Percentiles rank a stretch among this genome's conserved stretches.
phyloP scores from a whole-genome alignment of 2,888 invertebrate genomes.

The Gasteruption jaculator region DNA sequence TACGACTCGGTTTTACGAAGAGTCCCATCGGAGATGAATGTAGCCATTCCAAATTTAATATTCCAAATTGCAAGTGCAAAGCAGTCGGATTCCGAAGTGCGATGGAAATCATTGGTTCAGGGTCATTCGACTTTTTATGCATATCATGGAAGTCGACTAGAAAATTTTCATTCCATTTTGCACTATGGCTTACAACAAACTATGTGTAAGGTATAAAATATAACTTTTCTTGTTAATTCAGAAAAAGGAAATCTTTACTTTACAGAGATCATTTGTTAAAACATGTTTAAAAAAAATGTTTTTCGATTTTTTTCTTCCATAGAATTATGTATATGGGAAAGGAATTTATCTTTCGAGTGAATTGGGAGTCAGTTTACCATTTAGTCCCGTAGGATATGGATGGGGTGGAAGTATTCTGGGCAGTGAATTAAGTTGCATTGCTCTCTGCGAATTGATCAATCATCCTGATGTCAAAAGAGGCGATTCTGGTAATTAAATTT shows the following conservation, averaged over 20 bases:
- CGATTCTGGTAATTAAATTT: conserved; percentile 33
- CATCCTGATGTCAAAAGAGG: conserved; percentile 59
- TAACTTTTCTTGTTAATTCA: not conserved
- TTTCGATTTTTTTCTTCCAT: conserved; percentile 48
- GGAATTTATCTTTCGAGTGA: conserved; percentile 75
- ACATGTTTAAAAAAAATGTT: too few relatives aligned
- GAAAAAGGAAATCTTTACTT: not conserved
- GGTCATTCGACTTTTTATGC: conserved; percentile 62
- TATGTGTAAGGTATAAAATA: conserved; percentile 58
- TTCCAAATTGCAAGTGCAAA: conserved; percentile 61
- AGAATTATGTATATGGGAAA: conserved; percentile 64
- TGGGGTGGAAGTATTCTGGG: conserved; percentile 77
- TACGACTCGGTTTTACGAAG: conserved; percentile 57
- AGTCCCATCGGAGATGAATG: conserved; percentile 52
- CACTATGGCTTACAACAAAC: conserved; percentile 74
- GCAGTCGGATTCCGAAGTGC: conserved; percentile 57
- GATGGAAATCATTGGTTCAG: conserved; percentile 59
- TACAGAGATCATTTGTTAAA: conserved; percentile 22
- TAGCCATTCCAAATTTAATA: conserved; percentile 62
- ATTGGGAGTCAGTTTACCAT: conserved; percentile 66
- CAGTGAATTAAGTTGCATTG: conserved; percentile 71
- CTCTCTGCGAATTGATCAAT: conserved; percentile 76
- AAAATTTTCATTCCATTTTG: conserved; percentile 77
- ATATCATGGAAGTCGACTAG: conserved; percentile 76
- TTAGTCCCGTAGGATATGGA: conserved; percentile 69